Evolutionary conservation across 2,797 vertebrate species (phyloP).

Genomic region (Threskiornis aethiopicus): DNA sequence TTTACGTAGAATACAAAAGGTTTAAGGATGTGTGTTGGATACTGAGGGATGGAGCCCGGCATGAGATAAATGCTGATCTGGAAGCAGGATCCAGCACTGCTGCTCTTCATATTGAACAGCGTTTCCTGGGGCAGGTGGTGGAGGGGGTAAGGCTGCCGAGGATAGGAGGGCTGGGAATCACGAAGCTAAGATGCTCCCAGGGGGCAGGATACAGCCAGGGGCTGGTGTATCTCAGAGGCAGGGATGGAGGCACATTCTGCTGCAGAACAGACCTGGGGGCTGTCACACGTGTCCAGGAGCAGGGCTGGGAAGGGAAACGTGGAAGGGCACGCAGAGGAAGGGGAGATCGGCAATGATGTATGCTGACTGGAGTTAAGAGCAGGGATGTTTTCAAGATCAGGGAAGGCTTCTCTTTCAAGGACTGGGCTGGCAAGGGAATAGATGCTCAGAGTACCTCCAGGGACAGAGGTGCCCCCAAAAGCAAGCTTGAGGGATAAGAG

Average conservation of each 20-base stretch:
- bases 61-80: neutral
- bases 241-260: neutral
- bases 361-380: neutral
- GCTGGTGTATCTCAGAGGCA: neutral
- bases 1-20: slow-evolving; percentile 26
- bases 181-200: neutral
- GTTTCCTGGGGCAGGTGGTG: neutral
- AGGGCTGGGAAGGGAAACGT: neutral
- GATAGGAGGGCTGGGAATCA: neutral
- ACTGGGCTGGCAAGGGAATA: neutral
- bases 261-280: neutral
- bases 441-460: neutral
- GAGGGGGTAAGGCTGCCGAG: neutral
- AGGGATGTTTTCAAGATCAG: neutral
- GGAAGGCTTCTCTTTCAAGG: neutral
- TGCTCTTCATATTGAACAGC: neutral
- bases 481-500: neutral
- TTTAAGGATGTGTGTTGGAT: neutral
- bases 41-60: neutral
- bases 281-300: fast-evolving
- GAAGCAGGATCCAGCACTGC: neutral
- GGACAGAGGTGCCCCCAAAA: neutral
- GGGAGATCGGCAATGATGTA: fast-evolving
- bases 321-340: neutral
- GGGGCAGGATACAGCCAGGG: neutral